phyloP scores from a whole-genome alignment of 2,113 vertebrate species.

The cat (Felis catus) region DNA sequence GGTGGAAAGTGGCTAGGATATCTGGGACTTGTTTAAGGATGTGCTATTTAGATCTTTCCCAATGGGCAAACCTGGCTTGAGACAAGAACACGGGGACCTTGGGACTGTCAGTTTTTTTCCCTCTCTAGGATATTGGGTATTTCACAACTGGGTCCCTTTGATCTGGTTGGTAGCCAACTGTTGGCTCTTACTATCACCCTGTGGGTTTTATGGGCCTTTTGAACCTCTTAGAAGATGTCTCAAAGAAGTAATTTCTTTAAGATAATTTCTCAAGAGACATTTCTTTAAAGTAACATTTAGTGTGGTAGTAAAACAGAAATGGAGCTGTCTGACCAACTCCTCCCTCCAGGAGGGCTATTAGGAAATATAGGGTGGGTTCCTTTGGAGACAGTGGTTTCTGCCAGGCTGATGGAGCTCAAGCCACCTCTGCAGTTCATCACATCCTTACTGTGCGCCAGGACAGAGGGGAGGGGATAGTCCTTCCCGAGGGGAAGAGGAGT shows the following conservation, averaged over 20 bases:
- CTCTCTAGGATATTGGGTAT: not conserved
- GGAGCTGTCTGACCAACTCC: not conserved
- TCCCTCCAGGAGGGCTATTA: not conserved
- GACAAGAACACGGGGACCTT: not conserved
- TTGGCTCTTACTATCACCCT: not conserved
- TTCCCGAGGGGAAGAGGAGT: not conserved
- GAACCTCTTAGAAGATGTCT: not conserved
- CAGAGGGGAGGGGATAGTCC: not conserved
- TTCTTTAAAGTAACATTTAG: not conserved
- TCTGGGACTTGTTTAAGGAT: not conserved
- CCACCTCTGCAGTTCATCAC: not conserved
- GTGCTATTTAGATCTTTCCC: not conserved
- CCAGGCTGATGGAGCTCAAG: not conserved
- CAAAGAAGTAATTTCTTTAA: not conserved
- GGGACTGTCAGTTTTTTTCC: not conserved
- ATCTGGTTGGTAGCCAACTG: not conserved
- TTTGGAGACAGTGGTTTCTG: not conserved
- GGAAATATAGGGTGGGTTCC: not conserved
- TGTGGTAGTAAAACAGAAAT: not conserved
- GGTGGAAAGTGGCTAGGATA: not conserved
- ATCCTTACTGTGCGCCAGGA: not conserved
- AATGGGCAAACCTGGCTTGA: not conserved
- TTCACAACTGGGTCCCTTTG: not conserved
- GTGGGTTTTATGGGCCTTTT: not conserved
- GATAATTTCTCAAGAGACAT: not conserved